phyloP scores from a whole-genome alignment of 2,888 invertebrate species.

The Kuschelorhynchus macadamiae region DNA sequence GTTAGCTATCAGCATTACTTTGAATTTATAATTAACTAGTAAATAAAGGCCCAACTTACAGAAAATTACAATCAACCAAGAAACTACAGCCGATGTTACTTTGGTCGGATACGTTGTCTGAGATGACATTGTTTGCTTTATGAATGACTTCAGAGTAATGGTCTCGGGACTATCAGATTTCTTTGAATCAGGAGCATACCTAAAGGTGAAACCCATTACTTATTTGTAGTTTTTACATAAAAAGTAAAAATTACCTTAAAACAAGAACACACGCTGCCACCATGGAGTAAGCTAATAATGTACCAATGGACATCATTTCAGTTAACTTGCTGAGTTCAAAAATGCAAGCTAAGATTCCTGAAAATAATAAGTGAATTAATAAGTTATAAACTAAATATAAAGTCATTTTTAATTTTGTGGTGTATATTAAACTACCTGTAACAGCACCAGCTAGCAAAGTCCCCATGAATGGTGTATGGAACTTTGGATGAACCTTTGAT shows the following conservation, averaged over 20 bases:
- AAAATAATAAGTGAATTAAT: conserved; percentile 58
- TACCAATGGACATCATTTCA: conserved; percentile 93
- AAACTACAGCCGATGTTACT: conserved; percentile 69
- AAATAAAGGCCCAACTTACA: no score
- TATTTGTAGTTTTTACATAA: neutral
- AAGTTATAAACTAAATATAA: no score
- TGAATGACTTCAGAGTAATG: conserved; percentile 58
- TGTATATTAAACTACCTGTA: no score
- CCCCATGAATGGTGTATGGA: conserved; percentile 82
- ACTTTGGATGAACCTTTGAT: conserved; percentile 78
- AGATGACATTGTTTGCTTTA: conserved; percentile 68
- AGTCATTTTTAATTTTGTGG: no score
- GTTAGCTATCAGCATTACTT: no score
- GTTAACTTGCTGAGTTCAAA: conserved; percentile 88
- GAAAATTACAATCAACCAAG: conserved; percentile 69
- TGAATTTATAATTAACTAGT: no score
- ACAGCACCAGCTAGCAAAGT: conserved; percentile 81
- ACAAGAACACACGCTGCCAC: conserved; percentile 90
- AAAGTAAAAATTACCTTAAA: conserved; percentile 73
- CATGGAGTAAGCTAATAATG: conserved; percentile 88
- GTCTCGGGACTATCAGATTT: conserved; percentile 57
- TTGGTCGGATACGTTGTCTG: conserved; percentile 67
- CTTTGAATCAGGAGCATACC: conserved; percentile 68
- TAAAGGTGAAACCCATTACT: conserved; percentile 45
- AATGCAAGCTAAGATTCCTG: conserved; percentile 84